Conservation (phyloP, 2,888 invertebrate species). For the Auanema freiburgensis region DNA sequence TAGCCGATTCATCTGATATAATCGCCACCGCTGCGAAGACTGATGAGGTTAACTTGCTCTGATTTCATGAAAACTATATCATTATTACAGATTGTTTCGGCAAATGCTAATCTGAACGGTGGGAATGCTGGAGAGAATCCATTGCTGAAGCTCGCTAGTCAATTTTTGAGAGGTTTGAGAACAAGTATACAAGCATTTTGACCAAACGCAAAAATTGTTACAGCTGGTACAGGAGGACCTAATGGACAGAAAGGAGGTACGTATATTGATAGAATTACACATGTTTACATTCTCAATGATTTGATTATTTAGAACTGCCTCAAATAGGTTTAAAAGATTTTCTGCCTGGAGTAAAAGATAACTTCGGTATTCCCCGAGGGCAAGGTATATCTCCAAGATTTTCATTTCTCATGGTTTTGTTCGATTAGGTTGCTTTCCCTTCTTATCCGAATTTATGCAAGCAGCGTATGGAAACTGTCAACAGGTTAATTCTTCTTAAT, state of each 20-base stretch:
- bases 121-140: conserved; percentile 7
- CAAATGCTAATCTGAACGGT: background rate
- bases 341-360: conserved; percentile 50
- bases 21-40: too few relatives aligned
- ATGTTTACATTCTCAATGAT: background rate
- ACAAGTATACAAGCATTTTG: too few relatives aligned
- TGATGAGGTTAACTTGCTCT: too few relatives aligned
- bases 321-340: conserved; percentile 48
- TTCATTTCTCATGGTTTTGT: background rate
- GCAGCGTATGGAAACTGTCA: conserved; percentile 61
- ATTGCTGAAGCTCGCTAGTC: conserved; percentile 9
- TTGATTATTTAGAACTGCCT: conserved; percentile 13
- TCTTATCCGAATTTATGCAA: conserved; percentile 63
- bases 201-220: too few relatives aligned
- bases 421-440: conserved; percentile 57
- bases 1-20: too few relatives aligned
- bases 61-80: too few relatives aligned
- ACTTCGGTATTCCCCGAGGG: conserved; percentile 59
- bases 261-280: background rate
- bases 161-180: conserved; percentile 15
- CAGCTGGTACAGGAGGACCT: background rate
- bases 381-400: conserved; percentile 40
- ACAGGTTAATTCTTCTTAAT: background rate
- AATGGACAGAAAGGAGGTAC: background rate
- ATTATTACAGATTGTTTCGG: background rate